These are phyloP conservation scores for Lepus europaeus DNA, from an alignment of 2,113 vertebrate genomes.

Conservation along the genomic window DNA sequence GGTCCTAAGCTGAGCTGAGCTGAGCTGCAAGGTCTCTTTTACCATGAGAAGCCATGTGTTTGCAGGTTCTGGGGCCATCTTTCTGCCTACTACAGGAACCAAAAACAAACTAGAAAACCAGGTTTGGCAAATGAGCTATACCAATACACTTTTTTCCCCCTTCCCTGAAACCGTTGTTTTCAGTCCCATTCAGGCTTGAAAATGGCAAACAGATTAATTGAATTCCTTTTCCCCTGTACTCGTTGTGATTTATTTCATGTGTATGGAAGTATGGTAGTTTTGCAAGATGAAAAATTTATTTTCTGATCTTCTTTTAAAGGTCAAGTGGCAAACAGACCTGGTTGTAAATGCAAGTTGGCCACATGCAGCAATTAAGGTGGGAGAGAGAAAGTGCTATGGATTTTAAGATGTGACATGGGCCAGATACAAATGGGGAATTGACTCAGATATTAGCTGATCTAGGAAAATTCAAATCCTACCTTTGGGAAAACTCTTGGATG, in stretches of 20 bases:
- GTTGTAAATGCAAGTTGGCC: conserved; percentile 61
- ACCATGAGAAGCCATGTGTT: accelerated
- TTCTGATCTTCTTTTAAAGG: conserved; percentile 64
- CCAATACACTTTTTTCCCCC: conserved; percentile 19
- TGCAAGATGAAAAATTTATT: conserved; percentile 73
- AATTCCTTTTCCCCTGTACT: conserved; percentile 53
- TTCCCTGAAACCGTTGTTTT: conserved; percentile 72
- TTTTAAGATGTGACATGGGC: conserved; percentile 31
- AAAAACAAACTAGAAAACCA: conserved; percentile 67
- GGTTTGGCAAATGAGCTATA: conserved; percentile 70
- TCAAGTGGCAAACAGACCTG: conserved; percentile 69
- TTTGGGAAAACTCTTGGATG: conserved; percentile 50
- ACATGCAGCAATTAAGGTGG: conserved; percentile 24
- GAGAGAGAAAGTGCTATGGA: not conserved
- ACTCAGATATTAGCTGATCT: conserved; percentile 53
- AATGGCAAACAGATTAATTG: conserved; percentile 73
- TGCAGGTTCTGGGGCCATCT: not conserved
- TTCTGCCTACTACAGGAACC: not conserved
- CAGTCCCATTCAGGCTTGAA: conserved; percentile 52
- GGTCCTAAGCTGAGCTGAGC: not conserved
- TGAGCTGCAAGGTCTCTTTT: not conserved
- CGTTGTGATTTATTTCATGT: conserved; percentile 65
- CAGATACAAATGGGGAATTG: conserved; percentile 41
- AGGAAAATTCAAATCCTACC: conserved; percentile 62
- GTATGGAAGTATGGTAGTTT: conserved; percentile 58